phyloP scores from a whole-genome alignment of 2,797 vertebrate genomes.

The Dipus sagitta region DNA sequence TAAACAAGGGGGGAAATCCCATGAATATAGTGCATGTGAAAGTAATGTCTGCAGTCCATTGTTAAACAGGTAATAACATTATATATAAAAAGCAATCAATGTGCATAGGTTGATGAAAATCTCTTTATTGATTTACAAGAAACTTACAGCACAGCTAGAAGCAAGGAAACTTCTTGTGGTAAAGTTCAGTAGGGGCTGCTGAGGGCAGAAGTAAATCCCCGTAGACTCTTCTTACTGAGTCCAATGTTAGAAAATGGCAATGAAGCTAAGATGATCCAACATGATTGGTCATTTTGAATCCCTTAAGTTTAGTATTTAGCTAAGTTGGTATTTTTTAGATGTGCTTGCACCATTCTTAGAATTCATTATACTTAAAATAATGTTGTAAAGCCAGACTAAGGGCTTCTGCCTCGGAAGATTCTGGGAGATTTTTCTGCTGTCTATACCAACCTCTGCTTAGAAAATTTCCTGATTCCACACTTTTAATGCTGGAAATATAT shows the following conservation, averaged over 20 bases:
- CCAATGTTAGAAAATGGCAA: constrained; percentile 55
- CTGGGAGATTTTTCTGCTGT: constrained; percentile 47
- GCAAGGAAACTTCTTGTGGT: neutral
- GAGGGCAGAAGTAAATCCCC: neutral
- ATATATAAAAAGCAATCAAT: neutral
- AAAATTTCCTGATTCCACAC: constrained; percentile 50
- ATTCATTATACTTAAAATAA: constrained; percentile 71
- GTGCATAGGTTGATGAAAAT: neutral
- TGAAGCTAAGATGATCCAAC: constrained; percentile 14
- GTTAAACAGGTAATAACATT: neutral
- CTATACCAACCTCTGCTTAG: constrained; percentile 48
- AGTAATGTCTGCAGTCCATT: neutral
- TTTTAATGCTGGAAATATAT: constrained; percentile 52
- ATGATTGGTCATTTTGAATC: constrained; percentile 40
- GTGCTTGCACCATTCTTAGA: constrained; percentile 61
- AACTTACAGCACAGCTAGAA: neutral
- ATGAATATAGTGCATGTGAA: neutral
- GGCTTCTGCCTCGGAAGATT: constrained; percentile 48
- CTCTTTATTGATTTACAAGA: neutral
- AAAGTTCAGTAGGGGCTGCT: neutral
- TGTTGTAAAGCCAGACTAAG: constrained; percentile 42
- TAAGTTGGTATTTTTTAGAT: constrained; percentile 53
- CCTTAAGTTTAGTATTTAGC: constrained; percentile 46
- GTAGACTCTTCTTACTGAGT: neutral
- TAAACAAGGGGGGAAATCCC: neutral